Evolutionary conservation across 37 sponge, comb jelly and placozoan genomes (phyloP).

Genomic region (Hexactinellida sp.): DNA sequence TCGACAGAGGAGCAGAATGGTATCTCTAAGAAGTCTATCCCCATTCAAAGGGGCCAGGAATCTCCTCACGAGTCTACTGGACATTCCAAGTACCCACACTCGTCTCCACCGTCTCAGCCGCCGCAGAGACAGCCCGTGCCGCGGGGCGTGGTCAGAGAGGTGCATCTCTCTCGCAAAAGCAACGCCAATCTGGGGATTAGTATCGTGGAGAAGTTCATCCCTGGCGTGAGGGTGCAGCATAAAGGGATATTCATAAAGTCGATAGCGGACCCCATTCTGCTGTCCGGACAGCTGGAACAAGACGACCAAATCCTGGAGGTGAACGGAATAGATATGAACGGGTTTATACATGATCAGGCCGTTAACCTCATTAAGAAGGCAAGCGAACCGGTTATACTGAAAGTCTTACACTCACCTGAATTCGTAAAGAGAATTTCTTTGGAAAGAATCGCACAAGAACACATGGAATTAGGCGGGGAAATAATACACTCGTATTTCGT

Average conservation of each 20-base stretch:
- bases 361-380: not conserved
- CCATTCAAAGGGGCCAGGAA: not conserved
- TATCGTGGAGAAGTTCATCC: constrained; percentile 9
- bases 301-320: not conserved
- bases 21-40: not conserved
- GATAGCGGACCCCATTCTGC: not conserved
- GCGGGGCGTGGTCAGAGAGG: not conserved
- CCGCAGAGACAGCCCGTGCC: not conserved
- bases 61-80: not conserved
- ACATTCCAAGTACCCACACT: not conserved
- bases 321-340: constrained; percentile 2
- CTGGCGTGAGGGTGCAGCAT: not conserved
- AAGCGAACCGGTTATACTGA: not conserved
- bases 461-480: constrained; percentile 6
- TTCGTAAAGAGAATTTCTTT: not conserved
- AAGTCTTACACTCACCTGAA: not conserved
- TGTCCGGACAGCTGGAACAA: not conserved
- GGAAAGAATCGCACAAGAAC: not conserved
- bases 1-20: not conserved
- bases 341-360: not conserved
- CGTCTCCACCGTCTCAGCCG: not conserved
- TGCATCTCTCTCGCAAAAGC: not conserved
- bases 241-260: not conserved
- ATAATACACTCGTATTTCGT: not conserved
- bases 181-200: not conserved